Evolutionary conservation across 2,797 vertebrate genomes (phyloP), one percentile per base, ranked within the genome.

Genomic region (Columba guinea): DNA sequence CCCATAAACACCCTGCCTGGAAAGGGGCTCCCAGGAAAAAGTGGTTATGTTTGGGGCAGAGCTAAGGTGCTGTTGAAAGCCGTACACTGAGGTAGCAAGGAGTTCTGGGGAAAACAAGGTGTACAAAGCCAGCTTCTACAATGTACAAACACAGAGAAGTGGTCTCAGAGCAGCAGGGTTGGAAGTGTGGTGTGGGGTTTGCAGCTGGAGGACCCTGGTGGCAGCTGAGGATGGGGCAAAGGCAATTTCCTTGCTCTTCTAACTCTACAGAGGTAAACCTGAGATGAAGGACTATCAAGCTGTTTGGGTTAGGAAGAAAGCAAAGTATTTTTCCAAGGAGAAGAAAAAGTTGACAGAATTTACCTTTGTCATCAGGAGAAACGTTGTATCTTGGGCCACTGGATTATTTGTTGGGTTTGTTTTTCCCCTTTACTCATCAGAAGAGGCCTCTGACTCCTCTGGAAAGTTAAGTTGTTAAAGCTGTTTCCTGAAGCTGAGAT

Each of bases 101-200:
- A 76, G 13, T 48, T 27, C 34, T 79, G 35, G n/a, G 63, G n/a
- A 55, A 55, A 70, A 44, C 13, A 39, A 35, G 58, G 9, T 0
- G 0, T n/a, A 8, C 3, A 34, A 80, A 86, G 5, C 21, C 51
- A 59, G 37, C 7, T 78, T 53, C 51, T 69, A 3, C 1, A 1
- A 8, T 30, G 22, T 10, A 32, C 27, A 62, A 68, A n/a, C 21
- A 52, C 15, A 12, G 70, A 39, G 34, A 62, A 75, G 35, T 1
- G 9, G 23, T 59, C 26, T 59, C 17, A 12, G 59, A 75, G 74
- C 11, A 55, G 34, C 28, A 63, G 20, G 56, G 56, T 5, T 53
- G 24, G 7, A 15, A 69, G 6, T 2, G 11, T 23, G 39, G 6
- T 13, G 12, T 37, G 19, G 37, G 44, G 3, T 37, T 83, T 91